Evolutionary conservation across 2,113 vertebrate genomes (phyloP), one percentile per base, ranked within the genome.

Genomic region (Halichoerus grypus): DNA sequence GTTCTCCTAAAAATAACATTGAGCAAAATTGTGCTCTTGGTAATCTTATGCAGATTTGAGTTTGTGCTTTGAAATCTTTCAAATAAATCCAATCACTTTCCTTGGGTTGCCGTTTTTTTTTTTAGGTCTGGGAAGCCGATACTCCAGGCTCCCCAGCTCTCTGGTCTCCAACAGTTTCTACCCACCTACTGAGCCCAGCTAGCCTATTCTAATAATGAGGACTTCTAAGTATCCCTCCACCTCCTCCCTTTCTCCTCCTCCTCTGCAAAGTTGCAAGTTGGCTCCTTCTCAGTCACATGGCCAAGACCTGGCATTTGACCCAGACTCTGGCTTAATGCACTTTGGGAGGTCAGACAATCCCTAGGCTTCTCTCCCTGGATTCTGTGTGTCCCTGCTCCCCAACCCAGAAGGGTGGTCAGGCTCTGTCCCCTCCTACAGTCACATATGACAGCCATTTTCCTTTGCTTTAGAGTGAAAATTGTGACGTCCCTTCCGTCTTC

Each of bases 61-160:
- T 80, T 79, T 79, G 92, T 79, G 93, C 93, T 94, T 76, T 49
- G 31, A 33, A 39, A 83, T 80, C n/a, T 74, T 88, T 21, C 53
- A 63, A 76, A 19, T 26, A 77, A 71, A 15, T 46, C 61, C 4
- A 24, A 4, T 36, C 65, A 13, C 31, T 33, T 33, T 18, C 63
- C 33, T 21, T n/a, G 61, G 67, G 24, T 15, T 86, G 57, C 28
- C 1, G 36, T 13, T 6, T 46, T 46, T 46, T 46, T 63, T 71
- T 65, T 77, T 21, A 24, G 57, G 63, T 24, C 63, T 18, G 24
- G 77, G 63, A 59, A 46, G 39, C 53, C 36, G 61, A 7, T 65
- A 7, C 0, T 16, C 16, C 1, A 21, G 36, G 21, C 86, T 26
- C 49, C 28, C 31, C 4, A 31, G 61, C 42, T 19, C 88, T 42